Conservation (phyloP, 2,888 invertebrate genomes). For the Cataglyphis altisquamis region DNA sequence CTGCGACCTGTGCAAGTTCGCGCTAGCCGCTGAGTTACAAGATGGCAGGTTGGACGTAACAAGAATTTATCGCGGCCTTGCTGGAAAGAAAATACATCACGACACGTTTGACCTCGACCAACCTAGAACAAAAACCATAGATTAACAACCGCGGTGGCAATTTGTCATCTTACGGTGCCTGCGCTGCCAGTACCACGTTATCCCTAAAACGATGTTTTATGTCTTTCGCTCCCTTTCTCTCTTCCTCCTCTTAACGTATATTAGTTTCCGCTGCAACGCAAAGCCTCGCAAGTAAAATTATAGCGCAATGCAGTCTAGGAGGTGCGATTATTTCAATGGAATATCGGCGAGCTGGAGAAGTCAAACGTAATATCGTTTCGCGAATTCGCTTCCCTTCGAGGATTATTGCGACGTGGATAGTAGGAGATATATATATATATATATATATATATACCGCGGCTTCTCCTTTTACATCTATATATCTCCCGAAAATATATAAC, state of each 20-base stretch:
- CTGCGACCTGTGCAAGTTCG: conserved; percentile 54
- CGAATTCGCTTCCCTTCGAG: conserved; percentile 32
- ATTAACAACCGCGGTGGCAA: conserved; percentile 56
- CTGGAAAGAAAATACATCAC: conserved; percentile 55
- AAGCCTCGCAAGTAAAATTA: conserved; percentile 27
- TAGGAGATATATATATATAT: conserved; percentile 15
- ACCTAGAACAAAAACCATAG: conserved; percentile 47
- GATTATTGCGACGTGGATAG: conserved; percentile 49
- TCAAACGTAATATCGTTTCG: conserved; percentile 43
- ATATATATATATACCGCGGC: conserved; percentile 9
- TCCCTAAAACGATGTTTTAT: conserved; percentile 53
- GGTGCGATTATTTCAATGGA: conserved; percentile 13
- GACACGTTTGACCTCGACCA: conserved; percentile 54
- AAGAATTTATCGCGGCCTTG: conserved; percentile 65
- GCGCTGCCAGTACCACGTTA: conserved; percentile 49
- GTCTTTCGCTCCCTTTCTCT: conserved; percentile 4
- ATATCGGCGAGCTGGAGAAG: conserved; percentile 18
- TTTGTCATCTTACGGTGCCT: conserved; percentile 46
- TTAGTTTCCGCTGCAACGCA: conserved; percentile 32
- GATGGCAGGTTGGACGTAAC: conserved; percentile 57
- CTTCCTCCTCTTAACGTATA: neutral
- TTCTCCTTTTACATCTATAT: conserved; percentile 40
- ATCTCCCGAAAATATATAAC: conserved; percentile 29
- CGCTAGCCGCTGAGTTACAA: conserved; percentile 49
- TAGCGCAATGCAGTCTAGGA: conserved; percentile 27